Percentiles rank a stretch among this genome's conserved stretches.
phyloP scores from a whole-genome alignment of 2,888 invertebrate species.

The Acanthacorydalis orientalis region DNA sequence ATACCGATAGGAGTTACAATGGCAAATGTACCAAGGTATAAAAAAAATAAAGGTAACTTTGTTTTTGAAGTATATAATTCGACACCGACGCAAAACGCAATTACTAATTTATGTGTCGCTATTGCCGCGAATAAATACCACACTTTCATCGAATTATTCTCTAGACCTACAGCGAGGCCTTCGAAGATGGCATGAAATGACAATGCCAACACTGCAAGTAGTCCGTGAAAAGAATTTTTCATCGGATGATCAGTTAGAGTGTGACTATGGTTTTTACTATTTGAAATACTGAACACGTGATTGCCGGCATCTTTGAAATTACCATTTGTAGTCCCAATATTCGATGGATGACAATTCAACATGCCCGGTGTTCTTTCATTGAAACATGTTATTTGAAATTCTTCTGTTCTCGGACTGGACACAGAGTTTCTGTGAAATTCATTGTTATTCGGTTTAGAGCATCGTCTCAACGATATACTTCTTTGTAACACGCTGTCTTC shows the following conservation, averaged over 20 bases:
- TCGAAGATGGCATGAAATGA: conserved; percentile 54
- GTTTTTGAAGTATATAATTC: conserved; percentile 40
- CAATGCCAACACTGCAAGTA: conserved; percentile 44
- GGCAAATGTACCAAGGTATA: conserved; percentile 43
- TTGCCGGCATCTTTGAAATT: not conserved
- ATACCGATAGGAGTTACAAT: conserved; percentile 50
- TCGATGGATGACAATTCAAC: conserved; percentile 7
- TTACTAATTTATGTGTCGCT: conserved; percentile 49
- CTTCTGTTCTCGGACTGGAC: too few relatives aligned
- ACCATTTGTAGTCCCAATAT: conserved; percentile 9
- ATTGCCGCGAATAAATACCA: conserved; percentile 46
- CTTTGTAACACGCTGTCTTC: conserved; percentile 31
- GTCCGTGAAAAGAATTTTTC: conserved; percentile 33
- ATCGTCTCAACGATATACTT: conserved; percentile 33
- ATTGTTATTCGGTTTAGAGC: conserved; percentile 1
- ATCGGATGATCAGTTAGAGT: conserved; percentile 19
- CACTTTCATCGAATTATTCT: conserved; percentile 35
- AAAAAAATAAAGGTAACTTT: conserved; percentile 26
- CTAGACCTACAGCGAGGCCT: conserved; percentile 48
- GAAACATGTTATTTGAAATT: too few relatives aligned
- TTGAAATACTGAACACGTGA: too few relatives aligned
- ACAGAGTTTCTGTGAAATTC: not conserved
- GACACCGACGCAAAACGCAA: conserved; percentile 47
- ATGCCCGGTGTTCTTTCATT: conserved; percentile 2
- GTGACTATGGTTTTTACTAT: conserved; percentile 8